phyloP scores from a whole-genome alignment of 2,888 invertebrate species.

The Apotomis capreana region DNA sequence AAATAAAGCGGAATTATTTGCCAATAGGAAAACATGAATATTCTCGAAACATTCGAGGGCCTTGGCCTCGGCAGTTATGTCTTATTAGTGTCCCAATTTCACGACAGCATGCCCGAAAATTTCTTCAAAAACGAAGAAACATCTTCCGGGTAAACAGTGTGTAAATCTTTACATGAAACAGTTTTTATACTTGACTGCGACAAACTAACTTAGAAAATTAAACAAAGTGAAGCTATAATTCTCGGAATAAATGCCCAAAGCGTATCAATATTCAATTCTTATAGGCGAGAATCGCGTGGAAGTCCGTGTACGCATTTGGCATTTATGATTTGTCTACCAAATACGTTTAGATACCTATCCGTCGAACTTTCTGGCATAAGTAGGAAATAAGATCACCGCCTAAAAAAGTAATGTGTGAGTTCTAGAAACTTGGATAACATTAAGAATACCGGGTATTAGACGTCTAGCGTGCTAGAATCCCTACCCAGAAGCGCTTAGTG shows the following conservation, averaged over 20 bases:
- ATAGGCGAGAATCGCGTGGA: too few relatives aligned
- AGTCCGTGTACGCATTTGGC: too few relatives aligned
- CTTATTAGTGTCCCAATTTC: background rate
- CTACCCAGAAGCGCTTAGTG: constrained; percentile 66
- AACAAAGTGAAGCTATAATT: too few relatives aligned
- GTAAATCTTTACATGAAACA: background rate
- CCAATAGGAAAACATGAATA: constrained; percentile 23
- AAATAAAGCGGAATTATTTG: constrained; percentile 11
- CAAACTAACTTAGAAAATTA: too few relatives aligned
- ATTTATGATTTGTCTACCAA: too few relatives aligned
- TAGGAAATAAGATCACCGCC: background rate
- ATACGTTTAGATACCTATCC: background rate
- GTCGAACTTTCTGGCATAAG: background rate
- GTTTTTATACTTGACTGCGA: too few relatives aligned
- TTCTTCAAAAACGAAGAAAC: background rate
- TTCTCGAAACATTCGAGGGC: background rate
- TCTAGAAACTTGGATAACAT: constrained; percentile 43
- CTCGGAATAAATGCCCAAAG: too few relatives aligned
- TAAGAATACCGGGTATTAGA: constrained; percentile 58
- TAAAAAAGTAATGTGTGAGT: constrained; percentile 20
- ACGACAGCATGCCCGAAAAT: constrained; percentile 7
- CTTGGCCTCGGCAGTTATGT: constrained; percentile 5
- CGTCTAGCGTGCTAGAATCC: constrained; percentile 64
- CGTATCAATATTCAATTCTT: too few relatives aligned
- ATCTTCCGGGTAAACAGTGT: background rate